These are phyloP conservation scores for Macrosoma leucophasiata DNA, from an alignment of 2,888 invertebrate genomes.

Conservation along the genomic window DNA sequence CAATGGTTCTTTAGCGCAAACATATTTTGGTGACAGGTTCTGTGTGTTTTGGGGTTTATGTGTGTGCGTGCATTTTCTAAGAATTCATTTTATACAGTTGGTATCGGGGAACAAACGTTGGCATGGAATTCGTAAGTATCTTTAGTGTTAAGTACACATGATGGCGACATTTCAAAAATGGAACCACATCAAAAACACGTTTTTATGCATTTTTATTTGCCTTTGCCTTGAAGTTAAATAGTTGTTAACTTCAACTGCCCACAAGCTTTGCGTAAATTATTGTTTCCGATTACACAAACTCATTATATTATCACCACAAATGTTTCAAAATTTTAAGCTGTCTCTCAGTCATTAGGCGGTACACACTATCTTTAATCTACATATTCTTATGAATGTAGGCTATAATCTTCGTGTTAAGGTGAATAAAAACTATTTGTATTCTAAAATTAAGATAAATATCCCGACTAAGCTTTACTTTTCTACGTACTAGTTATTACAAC, in stretches of 20 bases:
- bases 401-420: conserved; percentile 61
- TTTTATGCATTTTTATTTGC: too few species aligned
- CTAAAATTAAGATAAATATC: conserved; percentile 54
- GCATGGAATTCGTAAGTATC: conserved; percentile 60
- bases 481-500: conserved; percentile 50
- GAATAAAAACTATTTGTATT: conserved; percentile 60
- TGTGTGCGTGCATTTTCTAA: conserved; percentile 52
- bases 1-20: conserved; percentile 54
- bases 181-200: conserved; percentile 17
- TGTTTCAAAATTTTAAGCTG: conserved; percentile 9
- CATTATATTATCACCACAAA: too few species aligned
- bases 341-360: conserved; percentile 39
- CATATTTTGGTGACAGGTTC: conserved; percentile 45
- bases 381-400: conserved; percentile 72
- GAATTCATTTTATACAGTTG: conserved; percentile 55
- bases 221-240: too few species aligned
- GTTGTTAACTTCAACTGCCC: too few species aligned
- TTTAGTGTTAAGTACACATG: conserved; percentile 42
- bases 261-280: too few species aligned
- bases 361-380: conserved; percentile 38
- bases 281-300: too few species aligned
- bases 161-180: conserved; percentile 7
- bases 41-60: conserved; percentile 32
- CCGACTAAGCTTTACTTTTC: conserved; percentile 69
- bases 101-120: conserved; percentile 66